Base-by-base conservation (phyloP, 2,888 invertebrate species). In the Athetis lepigone region DNA sequence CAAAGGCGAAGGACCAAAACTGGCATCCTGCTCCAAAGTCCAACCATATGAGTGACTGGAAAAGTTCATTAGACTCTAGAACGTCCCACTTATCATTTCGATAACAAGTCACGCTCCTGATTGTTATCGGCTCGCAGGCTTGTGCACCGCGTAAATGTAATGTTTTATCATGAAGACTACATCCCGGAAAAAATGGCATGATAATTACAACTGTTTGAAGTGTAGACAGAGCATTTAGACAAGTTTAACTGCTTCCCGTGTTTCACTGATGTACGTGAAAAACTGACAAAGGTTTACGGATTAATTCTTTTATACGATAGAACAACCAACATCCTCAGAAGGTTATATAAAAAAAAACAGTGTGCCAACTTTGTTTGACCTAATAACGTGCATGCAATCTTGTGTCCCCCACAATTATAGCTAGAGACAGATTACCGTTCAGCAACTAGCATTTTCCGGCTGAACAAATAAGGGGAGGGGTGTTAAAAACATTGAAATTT, bases 101-200 rank as follows among this genome's bases (percentile, higher is more conserved):
- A 57, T 59, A 68, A 63, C 52, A 29, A 47, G 55, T 37, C 49
- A 49, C 33, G 13, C 47, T 56, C 18, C 27, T 62, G 71, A 72
- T 68, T 29, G 36, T 54, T 75, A 71, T 75, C 71, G 45, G 39
- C 1, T 6, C 7, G 11, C 29, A n/a, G 9, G 40, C 13, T 57
- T 43, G 43, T 43, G 43, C 51, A 46, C n/a, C 33, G 25, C 21
- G 8, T 50, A 11, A 16, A 43, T 37, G 27, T 29, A 21, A n/a
- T 43, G 37, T 58, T 62, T 71, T 71, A 63, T 64, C 51, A 42
- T 11, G 25, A 57, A 40, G 6, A 23, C 57, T 56, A 68, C 75
- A 67, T 77, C 75, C 75, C 50, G 69, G 62, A 58, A 63, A 51
- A 62, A 62, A 63, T 60, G n/a, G 21, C 43, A 21, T 40, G 63